phyloP scores from a whole-genome alignment of 2,113 vertebrate species.

The Columbina picui region DNA sequence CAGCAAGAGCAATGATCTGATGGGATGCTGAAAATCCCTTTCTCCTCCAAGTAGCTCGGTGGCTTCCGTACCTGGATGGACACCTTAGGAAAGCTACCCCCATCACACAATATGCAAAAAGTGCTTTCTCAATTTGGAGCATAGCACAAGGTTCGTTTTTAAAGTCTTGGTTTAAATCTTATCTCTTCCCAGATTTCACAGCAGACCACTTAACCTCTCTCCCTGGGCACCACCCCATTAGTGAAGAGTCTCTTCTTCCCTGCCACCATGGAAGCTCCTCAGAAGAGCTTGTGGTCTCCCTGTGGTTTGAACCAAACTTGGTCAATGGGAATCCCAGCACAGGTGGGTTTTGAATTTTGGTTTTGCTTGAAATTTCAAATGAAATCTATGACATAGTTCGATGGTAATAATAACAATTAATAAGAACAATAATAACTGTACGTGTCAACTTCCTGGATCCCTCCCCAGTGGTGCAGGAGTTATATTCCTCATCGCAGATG shows the following conservation, averaged over 20 bases:
- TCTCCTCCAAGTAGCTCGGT: fast-evolving
- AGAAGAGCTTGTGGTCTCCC: neutral
- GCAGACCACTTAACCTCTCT: fast-evolving
- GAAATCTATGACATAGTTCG: fast-evolving
- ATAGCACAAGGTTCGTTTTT: fast-evolving
- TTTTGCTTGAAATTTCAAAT: neutral
- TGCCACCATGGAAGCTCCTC: no score
- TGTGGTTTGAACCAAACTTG: neutral
- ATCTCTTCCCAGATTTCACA: neutral
- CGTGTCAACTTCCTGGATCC: fast-evolving
- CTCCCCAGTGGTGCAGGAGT: neutral
- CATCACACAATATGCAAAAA: fast-evolving
- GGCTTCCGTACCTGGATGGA: neutral
- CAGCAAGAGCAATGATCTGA: neutral
- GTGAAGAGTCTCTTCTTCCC: neutral
- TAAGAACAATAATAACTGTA: fast-evolving
- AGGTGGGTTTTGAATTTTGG: neutral
- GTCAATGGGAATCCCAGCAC: neutral
- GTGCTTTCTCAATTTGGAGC: neutral
- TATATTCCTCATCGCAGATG: neutral
- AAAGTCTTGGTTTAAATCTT: neutral
- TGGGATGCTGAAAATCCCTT: neutral
- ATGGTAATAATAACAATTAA: neutral
- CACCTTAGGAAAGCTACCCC: neutral
- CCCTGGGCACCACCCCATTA: neutral